Base-by-base conservation (phyloP, 2,113 vertebrate genomes). In the Amphiprion ocellaris region DNA sequence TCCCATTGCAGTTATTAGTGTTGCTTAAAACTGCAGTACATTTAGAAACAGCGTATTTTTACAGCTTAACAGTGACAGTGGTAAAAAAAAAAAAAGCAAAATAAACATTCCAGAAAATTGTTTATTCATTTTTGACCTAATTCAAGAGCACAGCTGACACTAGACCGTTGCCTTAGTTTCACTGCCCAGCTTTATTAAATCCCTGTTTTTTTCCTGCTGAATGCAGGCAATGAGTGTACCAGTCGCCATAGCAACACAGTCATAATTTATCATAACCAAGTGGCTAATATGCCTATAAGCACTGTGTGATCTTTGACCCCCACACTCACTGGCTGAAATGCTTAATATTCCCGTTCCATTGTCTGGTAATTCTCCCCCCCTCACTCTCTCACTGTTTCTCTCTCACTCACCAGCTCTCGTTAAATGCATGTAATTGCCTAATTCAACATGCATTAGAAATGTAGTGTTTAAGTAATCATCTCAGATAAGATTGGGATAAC, bases 391-490 rank as follows among this genome's bases (percentile, higher is more conserved):
- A 49, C 65, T n/a, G 79, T 33, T 39, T 47, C 77, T 28, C 81
- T 49, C 80, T 75, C 75, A 28, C 81, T 79, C 80, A 59, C 83
- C 63, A 19, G 82, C 81, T 88, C 90, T 89, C 47, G 87, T 91
- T 93, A 88, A 93, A 92, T 47, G 77, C 88, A 87, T 93, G 92
- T 92, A 91, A 93, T 92, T 91, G 92, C 87, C 89, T 92, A 87
- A 92, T 94, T 92, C 91, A 93, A 92, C 92, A 94, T 91, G 90
- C 92, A 93, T 93, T 93, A 93, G 90, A 92, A 91, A 90, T 89
- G 84, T 89, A 86, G 86, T 92, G 90, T 91, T 92, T 92, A 93
- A 91, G 85, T 91, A 90, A 93, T 93, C 87, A 91, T 93, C 85
- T 78, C 69, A 67, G 91, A 92, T 93, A 87, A 92, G 90, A 88